Percentiles rank a stretch among this genome's conserved stretches.
Evolutionary conservation across 2,888 invertebrate genomes (phyloP).

Genomic region (Eupithecia subumbrata): DNA sequence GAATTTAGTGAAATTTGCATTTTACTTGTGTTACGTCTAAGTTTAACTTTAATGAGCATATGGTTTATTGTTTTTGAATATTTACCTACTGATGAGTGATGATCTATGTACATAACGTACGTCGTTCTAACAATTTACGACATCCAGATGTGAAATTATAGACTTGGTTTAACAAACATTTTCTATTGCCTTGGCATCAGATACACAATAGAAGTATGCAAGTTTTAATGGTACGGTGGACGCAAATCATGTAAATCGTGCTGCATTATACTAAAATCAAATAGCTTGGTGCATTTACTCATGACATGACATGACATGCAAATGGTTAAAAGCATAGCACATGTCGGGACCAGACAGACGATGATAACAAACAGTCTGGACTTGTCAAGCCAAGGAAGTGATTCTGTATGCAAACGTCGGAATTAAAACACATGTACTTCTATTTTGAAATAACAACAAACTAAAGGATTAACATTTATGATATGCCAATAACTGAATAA

Average conservation of each 20-base stretch:
- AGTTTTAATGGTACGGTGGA: constrained; percentile 30
- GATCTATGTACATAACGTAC: background rate
- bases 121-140: constrained; percentile 7
- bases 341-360: constrained; percentile 15
- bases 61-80: background rate
- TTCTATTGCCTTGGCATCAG: constrained; percentile 18
- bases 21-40: background rate
- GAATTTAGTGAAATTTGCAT: background rate
- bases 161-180: constrained; percentile 19
- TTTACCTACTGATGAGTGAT: background rate
- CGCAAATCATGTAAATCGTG: constrained; percentile 32
- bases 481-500: background rate
- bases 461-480: background rate
- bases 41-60: background rate
- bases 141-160: constrained; percentile 6
- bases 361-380: constrained; percentile 26
- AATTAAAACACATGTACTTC: background rate
- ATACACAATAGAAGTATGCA: constrained; percentile 27
- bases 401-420: background rate
- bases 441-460: background rate
- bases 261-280: constrained; percentile 32
- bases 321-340: constrained; percentile 32
- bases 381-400: background rate
- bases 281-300: constrained; percentile 27
- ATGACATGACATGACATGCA: constrained; percentile 36